Base-by-base conservation (phyloP, 2,113 vertebrate genomes). In the Siniperca knerii region DNA sequence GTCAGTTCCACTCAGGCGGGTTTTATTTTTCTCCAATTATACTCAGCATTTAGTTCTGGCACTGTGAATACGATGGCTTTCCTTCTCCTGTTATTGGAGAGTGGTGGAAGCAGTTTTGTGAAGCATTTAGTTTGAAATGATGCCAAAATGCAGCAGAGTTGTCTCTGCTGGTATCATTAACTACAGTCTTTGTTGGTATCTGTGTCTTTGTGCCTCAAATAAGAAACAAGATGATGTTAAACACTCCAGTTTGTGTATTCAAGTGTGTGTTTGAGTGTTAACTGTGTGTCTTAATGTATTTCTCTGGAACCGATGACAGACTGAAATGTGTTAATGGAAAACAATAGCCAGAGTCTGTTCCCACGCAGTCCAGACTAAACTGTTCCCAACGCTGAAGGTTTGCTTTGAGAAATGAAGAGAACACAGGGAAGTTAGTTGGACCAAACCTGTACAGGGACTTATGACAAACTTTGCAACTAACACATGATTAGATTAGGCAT, bases 51-150 rank as follows among this genome's bases (percentile, higher is more conserved):
- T 33, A 60, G 10, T 58, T 48, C 50, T 58, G n/a, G 29, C 7
- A 2, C 29, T 72, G 64, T 57, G 62, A 67, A 54, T 71, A 48
- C 44, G 16, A 60, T 54, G 48, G n/a, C 64, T 29, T 33, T 67
- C 44, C 75, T 67, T 33, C 50, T 73, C 64, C 60, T 60, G 11
- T 66, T 73, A 29, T 55, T 77, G 18, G 48, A 67, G 33, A 77
- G 58, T 18, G 18, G 62, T 72, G 52, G 60, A 40, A 48, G 44
- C 50, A 16, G n/a, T 66, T 75, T 50, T 60, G 16, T 55, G 54
- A 66, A 29, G 48, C 4, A 5, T 75, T 80, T 67, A 64, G 75
- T 79, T 78, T 80, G 68, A 81, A 82, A 65, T 65, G 60, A 58
- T 67, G 55, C 40, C n/a, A 48, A 52, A 13, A 44, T 54, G 37